phyloP scores from a whole-genome alignment of 2,113 vertebrate genomes.

The Erythrolamprus reginae region DNA sequence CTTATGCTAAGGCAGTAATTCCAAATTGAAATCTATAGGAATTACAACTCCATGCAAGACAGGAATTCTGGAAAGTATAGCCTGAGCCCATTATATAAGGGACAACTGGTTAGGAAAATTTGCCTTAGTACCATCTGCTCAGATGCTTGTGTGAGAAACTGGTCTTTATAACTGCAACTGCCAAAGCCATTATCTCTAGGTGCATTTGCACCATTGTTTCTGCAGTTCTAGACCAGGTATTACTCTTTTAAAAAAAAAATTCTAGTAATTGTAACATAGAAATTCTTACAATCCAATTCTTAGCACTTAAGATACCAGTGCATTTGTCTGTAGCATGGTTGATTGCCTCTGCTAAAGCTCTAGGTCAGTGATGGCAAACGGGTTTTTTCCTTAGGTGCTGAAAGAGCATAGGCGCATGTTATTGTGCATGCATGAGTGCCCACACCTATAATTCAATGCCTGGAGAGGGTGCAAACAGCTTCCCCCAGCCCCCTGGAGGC shows the following conservation, averaged over 20 bases:
- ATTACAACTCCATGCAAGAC: not conserved
- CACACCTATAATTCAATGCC: too few species aligned
- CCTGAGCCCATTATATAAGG: not conserved
- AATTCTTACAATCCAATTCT: not conserved
- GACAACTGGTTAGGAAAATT: not conserved
- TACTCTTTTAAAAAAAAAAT: not conserved
- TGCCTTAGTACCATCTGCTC: not conserved
- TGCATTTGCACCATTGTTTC: not conserved
- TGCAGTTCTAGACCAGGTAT: not conserved
- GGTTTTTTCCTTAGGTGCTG: too few species aligned
- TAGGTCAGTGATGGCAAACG: too few species aligned
- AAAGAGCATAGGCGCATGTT: too few species aligned
- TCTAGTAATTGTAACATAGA: not conserved
- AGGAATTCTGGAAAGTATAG: not conserved
- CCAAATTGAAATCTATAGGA: not conserved
- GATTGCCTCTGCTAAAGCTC: not conserved
- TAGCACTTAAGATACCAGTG: not conserved
- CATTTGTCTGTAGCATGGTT: not conserved
- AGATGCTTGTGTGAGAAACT: not conserved
- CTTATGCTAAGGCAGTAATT: not conserved
- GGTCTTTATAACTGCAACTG: not conserved
- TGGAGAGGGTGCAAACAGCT: too few species aligned
- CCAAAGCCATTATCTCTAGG: not conserved
- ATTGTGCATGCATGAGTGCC: too few species aligned
- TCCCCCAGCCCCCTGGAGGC: too few species aligned